Evolutionary conservation across 2,888 invertebrate genomes (phyloP), one percentile per base, ranked within the genome.

Genomic region (Ochropacha duplaris): DNA sequence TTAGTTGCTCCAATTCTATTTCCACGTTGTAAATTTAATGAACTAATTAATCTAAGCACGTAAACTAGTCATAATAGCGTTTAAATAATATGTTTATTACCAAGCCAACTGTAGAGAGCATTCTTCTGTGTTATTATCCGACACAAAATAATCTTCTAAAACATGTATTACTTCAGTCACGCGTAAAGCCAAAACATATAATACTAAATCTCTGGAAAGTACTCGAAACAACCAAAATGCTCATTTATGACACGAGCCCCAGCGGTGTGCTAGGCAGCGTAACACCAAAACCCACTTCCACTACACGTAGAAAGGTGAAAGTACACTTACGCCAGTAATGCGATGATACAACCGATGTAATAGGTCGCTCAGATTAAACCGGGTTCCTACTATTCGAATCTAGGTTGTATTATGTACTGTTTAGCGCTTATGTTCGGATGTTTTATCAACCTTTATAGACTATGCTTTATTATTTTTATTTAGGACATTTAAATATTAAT

Each of bases 341-440:
- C 61, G 61, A 69, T 72, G 69, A 69, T 69, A 65, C 70, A 70
- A 70, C 70, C 56, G 39, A 57, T 57, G 70, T 70, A 70, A 72
- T 66, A 72, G 72, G 72, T 72, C 72, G 66, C 61, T 59, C 68
- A 69, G 52, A 31, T n/a, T 44, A 44, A n/a, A 44, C 52, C 52
- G 22, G 52, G 22, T 44, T 44, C 44, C 9, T 16, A 19, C 36
- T n/a, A 36, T 19, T 14, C 44, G 16, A 9, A 9, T 44, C 8
- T 6, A 44, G n/a, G 44, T 9, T n/a, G 16, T 44, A 19, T 19
- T 44, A 44, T 8, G 19, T 19, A 0, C 5, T 39, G 16, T 6
- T 39, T 16, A 16, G 14, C 16, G 39, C 6, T 39, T 16, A 16
- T 16, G 16, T 9, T 14, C 14, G 36, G 14, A 36, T 5, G 36